Evolutionary conservation across 2,888 invertebrate species (phyloP).

Genomic region (Emmelina monodactyla): DNA sequence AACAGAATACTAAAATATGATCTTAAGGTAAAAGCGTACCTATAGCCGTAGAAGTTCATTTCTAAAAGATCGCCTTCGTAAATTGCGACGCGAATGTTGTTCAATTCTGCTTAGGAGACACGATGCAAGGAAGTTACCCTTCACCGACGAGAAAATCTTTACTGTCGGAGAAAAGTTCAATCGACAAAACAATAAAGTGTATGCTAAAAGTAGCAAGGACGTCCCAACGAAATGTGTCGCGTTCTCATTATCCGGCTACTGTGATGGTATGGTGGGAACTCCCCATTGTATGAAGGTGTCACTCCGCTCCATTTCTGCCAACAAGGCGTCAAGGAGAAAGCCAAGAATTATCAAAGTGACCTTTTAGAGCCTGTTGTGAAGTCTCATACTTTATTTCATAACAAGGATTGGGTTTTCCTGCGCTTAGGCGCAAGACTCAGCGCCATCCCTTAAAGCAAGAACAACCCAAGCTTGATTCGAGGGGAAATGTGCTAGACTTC

Average conservation of each 20-base stretch:
- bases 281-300: too few species aligned
- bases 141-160: conserved; percentile 5
- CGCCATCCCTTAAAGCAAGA: not conserved
- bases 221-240: not conserved
- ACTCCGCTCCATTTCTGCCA: conserved; percentile 4
- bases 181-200: not conserved
- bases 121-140: conserved; percentile 4
- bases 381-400: not conserved
- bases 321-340: conserved; percentile 1
- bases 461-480: not conserved
- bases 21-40: too few species aligned
- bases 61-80: conserved; percentile 5
- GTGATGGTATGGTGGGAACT: not conserved
- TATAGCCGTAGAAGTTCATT: not conserved
- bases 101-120: conserved; percentile 3
- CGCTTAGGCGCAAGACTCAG: too few species aligned
- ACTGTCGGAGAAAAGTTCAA: conserved; percentile 6
- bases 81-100: conserved; percentile 4
- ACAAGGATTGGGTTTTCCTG: not conserved
- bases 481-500: not conserved
- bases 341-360: too few species aligned
- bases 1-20: conserved; percentile 7
- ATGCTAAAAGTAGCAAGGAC: not conserved
- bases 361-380: too few species aligned
- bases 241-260: not conserved